Percentiles rank a stretch among this genome's conserved stretches.
phyloP scores from a whole-genome alignment of 2,888 invertebrate genomes.

The Cinara cedri region DNA sequence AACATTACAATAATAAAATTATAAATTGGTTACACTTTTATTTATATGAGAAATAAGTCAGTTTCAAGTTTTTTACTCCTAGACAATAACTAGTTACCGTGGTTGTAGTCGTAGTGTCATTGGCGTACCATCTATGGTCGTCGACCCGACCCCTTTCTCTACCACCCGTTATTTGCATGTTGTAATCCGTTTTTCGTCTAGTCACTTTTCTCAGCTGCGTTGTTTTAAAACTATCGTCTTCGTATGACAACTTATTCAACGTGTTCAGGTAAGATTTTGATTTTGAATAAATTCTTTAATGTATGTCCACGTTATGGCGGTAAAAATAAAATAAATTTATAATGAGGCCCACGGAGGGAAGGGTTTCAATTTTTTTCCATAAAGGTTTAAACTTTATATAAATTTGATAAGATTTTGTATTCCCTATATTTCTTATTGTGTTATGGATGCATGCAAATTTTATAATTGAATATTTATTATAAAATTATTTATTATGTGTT shows the following conservation, averaged over 20 bases:
- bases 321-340: not conserved
- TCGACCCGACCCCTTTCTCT: constrained; percentile 43
- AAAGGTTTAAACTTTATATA: not conserved
- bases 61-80: constrained; percentile 31
- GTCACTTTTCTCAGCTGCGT: constrained; percentile 47
- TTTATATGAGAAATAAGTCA: not conserved
- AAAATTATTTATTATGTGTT: too few species aligned
- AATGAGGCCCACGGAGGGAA: not conserved
- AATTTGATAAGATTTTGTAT: constrained; percentile 24
- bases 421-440: not conserved
- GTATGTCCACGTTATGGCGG: not conserved
- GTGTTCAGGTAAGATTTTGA: constrained; percentile 40
- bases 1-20: not conserved
- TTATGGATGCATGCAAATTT: not conserved
- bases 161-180: constrained; percentile 45
- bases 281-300: not conserved
- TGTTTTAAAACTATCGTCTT: not conserved
- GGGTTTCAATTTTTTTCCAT: constrained; percentile 2
- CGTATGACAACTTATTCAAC: not conserved
- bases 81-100: constrained; percentile 36
- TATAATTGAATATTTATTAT: not conserved
- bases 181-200: constrained; percentile 55
- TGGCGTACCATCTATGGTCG: constrained; percentile 48
- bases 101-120: constrained; percentile 12
- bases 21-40: not conserved